Evolutionary conservation across 2,888 invertebrate species (phyloP), one percentile per base, ranked within the genome.

Genomic region (Panzeria rudis): DNA sequence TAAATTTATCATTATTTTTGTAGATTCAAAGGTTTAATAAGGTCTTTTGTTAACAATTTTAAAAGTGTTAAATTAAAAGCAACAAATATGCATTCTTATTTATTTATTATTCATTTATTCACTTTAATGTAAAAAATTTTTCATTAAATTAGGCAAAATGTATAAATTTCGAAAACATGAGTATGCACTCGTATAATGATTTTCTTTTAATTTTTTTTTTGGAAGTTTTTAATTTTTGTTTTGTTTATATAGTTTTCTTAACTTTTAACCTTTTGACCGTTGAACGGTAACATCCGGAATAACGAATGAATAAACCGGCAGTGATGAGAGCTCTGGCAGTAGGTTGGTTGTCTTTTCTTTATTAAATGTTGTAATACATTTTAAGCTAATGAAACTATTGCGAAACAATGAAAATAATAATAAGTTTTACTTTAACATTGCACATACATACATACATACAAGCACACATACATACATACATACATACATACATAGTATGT

Each of bases 221-320:
- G n/a, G 15, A 44, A 20, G 9, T 59, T 44, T 23, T 35, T 66
- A 8, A 20, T 59, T 54, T 52, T 56, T 9, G 41, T 80, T 2
- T 29, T 5, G 29, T 5, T 4, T 29, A 68, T 61, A 84, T 84
- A 20, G 54, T 47, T 77, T 77, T 77, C 59, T 75, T 82, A 75
- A 82, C 78, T 52, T 73, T 78, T 82, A 68, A 50, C 82, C 78
- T 69, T 66, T 72, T 79, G 84, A 80, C 84, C 84, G 79, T 78
- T 79, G 85, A 82, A 82, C 82, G 75, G 78, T 61, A 61, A 82
- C 82, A 79, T 82, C 82, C 82, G 82, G 64, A 59, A 38, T 52
- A 50, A 32, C 23, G 20, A 25, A 79, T 25, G 13, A 29, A 69
- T 23, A 17, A 64, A 47, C 41, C 54, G 41, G 41, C 54, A 66